These are phyloP conservation scores for Fregata magnificens DNA, from an alignment of 2,113 vertebrate species.

Conservation along the genomic window DNA sequence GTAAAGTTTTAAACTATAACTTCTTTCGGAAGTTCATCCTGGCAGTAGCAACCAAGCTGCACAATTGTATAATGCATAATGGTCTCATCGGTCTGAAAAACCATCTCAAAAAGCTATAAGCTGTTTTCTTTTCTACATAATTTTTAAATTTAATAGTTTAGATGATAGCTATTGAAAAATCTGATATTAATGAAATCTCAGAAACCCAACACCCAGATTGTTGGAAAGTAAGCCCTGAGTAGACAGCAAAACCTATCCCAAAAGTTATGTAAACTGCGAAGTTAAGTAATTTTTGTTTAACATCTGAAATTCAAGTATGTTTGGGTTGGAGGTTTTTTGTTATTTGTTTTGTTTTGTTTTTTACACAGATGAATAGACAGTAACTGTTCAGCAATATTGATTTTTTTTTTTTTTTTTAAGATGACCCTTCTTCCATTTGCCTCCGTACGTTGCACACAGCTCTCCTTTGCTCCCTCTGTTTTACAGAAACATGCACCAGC, in stretches of 20 bases:
- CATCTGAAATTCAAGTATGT: not conserved
- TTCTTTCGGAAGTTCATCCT: slow-evolving; percentile 23
- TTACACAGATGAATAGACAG: not conserved
- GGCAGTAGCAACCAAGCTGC: not conserved
- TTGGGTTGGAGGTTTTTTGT: not conserved
- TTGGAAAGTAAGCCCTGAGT: not conserved
- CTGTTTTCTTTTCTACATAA: slow-evolving; percentile 27
- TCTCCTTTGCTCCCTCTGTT: not conserved
- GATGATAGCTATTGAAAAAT: slow-evolving; percentile 5
- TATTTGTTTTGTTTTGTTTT: not conserved
- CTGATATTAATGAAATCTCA: slow-evolving; percentile 18
- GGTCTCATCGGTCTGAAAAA: not conserved
- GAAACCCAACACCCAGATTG: not conserved
- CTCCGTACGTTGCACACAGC: rapidly evolving
- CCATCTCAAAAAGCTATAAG: not conserved
- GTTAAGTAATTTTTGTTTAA: not conserved
- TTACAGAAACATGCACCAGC: not conserved
- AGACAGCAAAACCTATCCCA: not conserved
- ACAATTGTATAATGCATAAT: not conserved
- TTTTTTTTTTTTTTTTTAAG: not conserved
- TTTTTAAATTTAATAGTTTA: slow-evolving; percentile 41
- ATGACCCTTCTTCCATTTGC: not conserved
- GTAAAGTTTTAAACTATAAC: slow-evolving; percentile 61
- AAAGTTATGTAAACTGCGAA: not conserved
- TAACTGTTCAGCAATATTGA: not conserved